Percentiles rank a stretch among this genome's conserved stretches.
Evolutionary conservation across 2,797 vertebrate genomes (phyloP).

Genomic region (Sebastiscus tertius): DNA sequence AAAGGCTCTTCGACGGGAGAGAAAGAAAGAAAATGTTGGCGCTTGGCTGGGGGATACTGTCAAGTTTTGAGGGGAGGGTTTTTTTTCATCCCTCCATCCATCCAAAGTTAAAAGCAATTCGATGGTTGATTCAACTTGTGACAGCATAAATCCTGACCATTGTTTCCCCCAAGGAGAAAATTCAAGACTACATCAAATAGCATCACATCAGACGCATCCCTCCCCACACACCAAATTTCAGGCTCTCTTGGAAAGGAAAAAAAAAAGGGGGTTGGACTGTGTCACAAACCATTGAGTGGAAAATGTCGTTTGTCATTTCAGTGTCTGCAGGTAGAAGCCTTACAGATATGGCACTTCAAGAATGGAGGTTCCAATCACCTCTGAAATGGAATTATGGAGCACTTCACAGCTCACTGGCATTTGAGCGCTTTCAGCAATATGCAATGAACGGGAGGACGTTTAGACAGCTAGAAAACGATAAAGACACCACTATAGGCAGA

Average conservation of each 20-base stretch:
- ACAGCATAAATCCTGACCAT: slow-evolving; percentile 33
- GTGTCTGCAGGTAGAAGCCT: slow-evolving; percentile 67
- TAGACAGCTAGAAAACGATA: slow-evolving; percentile 59
- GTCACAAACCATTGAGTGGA: slow-evolving; percentile 63
- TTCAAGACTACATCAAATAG: slow-evolving; percentile 38
- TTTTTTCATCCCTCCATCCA: not conserved
- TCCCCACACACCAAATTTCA: slow-evolving; percentile 1
- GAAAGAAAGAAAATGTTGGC: not conserved
- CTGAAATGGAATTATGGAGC: slow-evolving; percentile 76
- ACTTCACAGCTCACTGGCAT: slow-evolving; percentile 75
- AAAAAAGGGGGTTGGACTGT: slow-evolving; percentile 17
- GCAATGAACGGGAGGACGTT: slow-evolving; percentile 35
- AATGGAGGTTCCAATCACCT: slow-evolving; percentile 69
- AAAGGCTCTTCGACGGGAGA: not conserved
- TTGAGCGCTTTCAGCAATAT: slow-evolving; percentile 55
- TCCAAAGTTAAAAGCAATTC: slow-evolving; percentile 34
- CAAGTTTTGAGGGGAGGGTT: not conserved
- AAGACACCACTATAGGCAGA: slow-evolving; percentile 32
- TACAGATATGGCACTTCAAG: slow-evolving; percentile 62
- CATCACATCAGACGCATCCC: slow-evolving; percentile 5
- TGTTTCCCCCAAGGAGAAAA: slow-evolving; percentile 42
- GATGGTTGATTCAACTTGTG: slow-evolving; percentile 36
- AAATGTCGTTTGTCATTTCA: slow-evolving; percentile 70
- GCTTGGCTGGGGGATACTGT: slow-evolving; percentile 3
- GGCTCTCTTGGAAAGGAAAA: slow-evolving; percentile 13